phyloP scores from a whole-genome alignment of 2,113 vertebrate species.

The Saccopteryx leptura region DNA sequence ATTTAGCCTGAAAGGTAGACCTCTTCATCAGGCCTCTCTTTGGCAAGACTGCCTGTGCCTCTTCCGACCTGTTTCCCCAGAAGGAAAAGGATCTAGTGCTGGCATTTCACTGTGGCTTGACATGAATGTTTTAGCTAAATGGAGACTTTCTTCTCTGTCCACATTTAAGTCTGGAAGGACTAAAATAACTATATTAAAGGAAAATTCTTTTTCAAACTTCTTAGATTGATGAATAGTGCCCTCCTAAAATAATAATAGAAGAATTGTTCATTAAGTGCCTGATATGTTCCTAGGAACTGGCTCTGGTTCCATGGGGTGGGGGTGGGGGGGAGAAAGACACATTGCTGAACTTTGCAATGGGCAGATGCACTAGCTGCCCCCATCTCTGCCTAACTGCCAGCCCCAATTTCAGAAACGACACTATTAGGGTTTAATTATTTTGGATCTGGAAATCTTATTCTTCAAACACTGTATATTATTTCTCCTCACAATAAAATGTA shows the following conservation, averaged over 20 bases:
- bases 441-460: not conserved
- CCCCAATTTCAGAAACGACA: conserved; percentile 73
- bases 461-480: not conserved
- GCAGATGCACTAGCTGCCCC: conserved; percentile 72
- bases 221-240: conserved; percentile 59
- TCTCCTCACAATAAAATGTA: not conserved
- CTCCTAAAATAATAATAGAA: conserved; percentile 69
- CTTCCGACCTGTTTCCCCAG: not conserved
- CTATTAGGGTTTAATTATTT: conserved; percentile 57
- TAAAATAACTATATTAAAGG: conserved; percentile 61
- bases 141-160: not conserved
- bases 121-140: not conserved
- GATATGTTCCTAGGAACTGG: conserved; percentile 63
- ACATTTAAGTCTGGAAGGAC: not conserved
- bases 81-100: not conserved
- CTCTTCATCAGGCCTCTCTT: not conserved
- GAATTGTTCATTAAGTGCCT: conserved; percentile 73
- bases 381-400: conserved; percentile 65
- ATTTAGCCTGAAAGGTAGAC: not conserved
- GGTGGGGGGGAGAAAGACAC: conserved; percentile 56
- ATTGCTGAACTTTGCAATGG: conserved; percentile 74
- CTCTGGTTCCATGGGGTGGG: conserved; percentile 44
- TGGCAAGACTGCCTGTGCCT: not conserved
- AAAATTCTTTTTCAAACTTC: conserved; percentile 56
- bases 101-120: not conserved